Evolutionary conservation across 2,888 invertebrate genomes (phyloP).

Genomic region (Mamestra brassicae): DNA sequence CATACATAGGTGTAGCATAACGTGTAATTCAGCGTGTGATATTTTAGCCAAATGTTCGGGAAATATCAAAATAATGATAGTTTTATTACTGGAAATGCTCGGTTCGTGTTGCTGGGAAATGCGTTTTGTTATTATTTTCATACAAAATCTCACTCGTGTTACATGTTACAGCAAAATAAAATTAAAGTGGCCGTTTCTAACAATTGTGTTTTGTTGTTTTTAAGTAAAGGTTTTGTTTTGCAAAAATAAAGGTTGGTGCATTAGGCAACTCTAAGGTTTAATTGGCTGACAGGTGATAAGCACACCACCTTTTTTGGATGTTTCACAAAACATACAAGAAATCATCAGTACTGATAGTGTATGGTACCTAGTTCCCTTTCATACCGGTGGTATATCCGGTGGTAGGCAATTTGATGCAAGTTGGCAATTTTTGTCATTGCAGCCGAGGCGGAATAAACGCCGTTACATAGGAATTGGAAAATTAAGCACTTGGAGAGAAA

Average conservation of each 20-base stretch:
- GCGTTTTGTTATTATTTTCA: slow-evolving; percentile 30
- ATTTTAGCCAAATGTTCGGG: slow-evolving; percentile 22
- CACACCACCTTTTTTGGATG: too few relatives aligned
- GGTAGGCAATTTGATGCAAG: too few relatives aligned
- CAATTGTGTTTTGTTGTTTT: slow-evolving; percentile 7
- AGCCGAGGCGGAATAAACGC: too few relatives aligned
- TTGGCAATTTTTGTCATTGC: too few relatives aligned
- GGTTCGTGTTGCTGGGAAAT: slow-evolving; percentile 8
- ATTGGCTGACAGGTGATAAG: neutral
- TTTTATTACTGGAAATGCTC: slow-evolving; percentile 25
- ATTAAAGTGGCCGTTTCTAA: slow-evolving; percentile 6
- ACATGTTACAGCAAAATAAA: slow-evolving; percentile 14
- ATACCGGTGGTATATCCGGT: too few relatives aligned
- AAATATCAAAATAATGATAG: slow-evolving; percentile 40
- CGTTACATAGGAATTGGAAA: too few relatives aligned
- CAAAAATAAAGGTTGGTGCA: neutral
- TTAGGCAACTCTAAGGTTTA: neutral
- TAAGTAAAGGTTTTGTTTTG: neutral
- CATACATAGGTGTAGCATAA: neutral
- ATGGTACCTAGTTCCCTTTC: neutral
- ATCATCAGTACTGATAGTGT: neutral
- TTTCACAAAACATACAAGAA: too few relatives aligned
- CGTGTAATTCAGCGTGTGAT: neutral
- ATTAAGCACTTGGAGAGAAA: too few relatives aligned
- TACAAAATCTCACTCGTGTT: slow-evolving; percentile 13